phyloP scores from a whole-genome alignment of 2,113 vertebrate species.

The Bostrychus sinensis region DNA sequence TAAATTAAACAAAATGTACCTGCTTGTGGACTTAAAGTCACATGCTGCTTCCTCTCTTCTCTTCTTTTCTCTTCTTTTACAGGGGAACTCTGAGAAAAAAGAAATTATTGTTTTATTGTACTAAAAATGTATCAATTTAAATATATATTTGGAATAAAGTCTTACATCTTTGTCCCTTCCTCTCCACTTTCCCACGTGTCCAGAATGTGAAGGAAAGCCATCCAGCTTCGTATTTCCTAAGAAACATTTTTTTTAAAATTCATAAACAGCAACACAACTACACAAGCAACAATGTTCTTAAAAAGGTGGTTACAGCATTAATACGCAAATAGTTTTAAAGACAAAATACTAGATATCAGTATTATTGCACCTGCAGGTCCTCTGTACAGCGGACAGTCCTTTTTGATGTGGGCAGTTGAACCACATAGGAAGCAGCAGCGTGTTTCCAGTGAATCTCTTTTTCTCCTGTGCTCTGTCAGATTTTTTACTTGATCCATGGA shows the following conservation, averaged over 20 bases:
- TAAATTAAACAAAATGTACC: constrained; percentile 67
- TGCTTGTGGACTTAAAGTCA: constrained; percentile 88
- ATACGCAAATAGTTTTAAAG: too few species aligned
- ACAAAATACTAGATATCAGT: background rate
- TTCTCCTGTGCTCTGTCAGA: constrained; percentile 84
- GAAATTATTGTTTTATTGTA: background rate
- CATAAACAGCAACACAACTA: background rate
- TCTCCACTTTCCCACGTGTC: constrained; percentile 74
- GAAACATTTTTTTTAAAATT: background rate
- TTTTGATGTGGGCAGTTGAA: constrained; percentile 89
- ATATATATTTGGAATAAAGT: background rate
- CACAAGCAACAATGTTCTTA: too few species aligned
- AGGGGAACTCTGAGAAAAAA: constrained; percentile 75
- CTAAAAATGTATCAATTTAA: background rate
- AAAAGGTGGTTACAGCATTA: background rate
- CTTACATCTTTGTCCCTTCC: constrained; percentile 83
- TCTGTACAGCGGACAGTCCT: constrained; percentile 88
- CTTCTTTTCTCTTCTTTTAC: constrained; percentile 85
- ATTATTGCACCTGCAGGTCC: constrained; percentile 78
- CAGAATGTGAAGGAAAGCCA: constrained; percentile 58
- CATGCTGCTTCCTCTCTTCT: constrained; percentile 82
- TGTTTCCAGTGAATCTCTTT: constrained; percentile 84
- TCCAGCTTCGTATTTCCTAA: constrained; percentile 80
- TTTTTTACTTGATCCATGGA: constrained; percentile 73
- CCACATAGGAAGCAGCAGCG: constrained; percentile 93